A percentile compares a stretch with the other conserved stretches of the same genome.
Evolutionary conservation across 2,888 invertebrate species (phyloP).

Genomic region (Lacanobia wlatinum): DNA sequence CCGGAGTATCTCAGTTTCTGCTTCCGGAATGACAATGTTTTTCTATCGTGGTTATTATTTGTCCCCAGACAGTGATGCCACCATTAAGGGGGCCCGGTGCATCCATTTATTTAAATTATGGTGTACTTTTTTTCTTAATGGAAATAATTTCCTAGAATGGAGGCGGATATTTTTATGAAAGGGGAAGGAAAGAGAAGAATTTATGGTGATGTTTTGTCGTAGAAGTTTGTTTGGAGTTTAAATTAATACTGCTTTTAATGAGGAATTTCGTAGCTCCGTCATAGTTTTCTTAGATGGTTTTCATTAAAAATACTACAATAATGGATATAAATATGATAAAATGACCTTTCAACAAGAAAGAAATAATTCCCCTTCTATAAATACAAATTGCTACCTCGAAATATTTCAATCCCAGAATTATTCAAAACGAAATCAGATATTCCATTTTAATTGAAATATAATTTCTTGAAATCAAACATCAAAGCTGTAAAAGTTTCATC

Average conservation of each 20-base stretch:
- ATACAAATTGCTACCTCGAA: constrained; percentile 29
- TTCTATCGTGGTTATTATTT: constrained; percentile 45
- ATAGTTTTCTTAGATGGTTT: neutral
- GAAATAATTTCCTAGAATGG: constrained; percentile 59
- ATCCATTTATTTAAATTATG: constrained; percentile 64
- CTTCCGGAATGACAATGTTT: constrained; percentile 42
- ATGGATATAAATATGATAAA: neutral
- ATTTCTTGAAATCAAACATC: constrained; percentile 67
- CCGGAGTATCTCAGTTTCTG: constrained; percentile 14
- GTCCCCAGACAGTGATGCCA: constrained; percentile 38
- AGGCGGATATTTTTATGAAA: constrained; percentile 48
- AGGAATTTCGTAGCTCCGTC: neutral
- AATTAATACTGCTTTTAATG: constrained; percentile 18
- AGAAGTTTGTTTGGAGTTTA: constrained; percentile 19
- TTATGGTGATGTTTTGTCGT: constrained; percentile 36
- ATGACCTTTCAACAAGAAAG: neutral
- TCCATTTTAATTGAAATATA: constrained; percentile 54
- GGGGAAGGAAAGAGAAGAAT: constrained; percentile 36
- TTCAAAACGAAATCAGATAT: constrained; percentile 40
- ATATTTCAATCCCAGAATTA: constrained; percentile 28
- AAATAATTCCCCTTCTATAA: neutral
- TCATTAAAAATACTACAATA: neutral
- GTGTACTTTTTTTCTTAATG: constrained; percentile 57
- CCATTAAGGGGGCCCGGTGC: constrained; percentile 51
- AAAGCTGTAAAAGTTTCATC: constrained; percentile 69